Evolutionary conservation across 1,140 invertebrate genomes (phyloP).

Genomic region (Agrilus planipennis): DNA sequence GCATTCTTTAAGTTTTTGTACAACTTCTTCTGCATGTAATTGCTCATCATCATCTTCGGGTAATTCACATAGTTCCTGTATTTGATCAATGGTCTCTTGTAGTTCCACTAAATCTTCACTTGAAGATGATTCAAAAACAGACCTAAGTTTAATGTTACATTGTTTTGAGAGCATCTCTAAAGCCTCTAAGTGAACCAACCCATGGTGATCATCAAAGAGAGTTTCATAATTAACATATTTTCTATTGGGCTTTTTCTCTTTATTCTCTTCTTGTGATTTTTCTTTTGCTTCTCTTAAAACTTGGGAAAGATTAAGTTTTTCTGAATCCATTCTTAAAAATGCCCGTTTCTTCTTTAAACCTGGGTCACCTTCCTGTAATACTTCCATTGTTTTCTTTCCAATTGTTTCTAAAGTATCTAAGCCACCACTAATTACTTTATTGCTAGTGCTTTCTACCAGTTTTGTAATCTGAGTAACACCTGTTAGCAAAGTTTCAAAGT

Average conservation of each 20-base stretch:
- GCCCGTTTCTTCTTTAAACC: slow-evolving; percentile 72
- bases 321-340: slow-evolving; percentile 50
- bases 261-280: slow-evolving; percentile 57
- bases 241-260: slow-evolving; percentile 46
- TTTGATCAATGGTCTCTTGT: slow-evolving; percentile 66
- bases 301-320: slow-evolving; percentile 49
- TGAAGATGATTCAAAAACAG: slow-evolving; percentile 41
- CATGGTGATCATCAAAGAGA: slow-evolving; percentile 81
- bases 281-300: slow-evolving; percentile 74
- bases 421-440: slow-evolving; percentile 68
- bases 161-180: slow-evolving; percentile 81
- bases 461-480: slow-evolving; percentile 53
- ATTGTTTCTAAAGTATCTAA: slow-evolving; percentile 82
- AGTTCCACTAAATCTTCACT: slow-evolving; percentile 48
- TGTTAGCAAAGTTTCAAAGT: slow-evolving; percentile 52
- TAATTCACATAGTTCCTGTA: slow-evolving; percentile 66
- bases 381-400: slow-evolving; percentile 88
- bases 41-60: slow-evolving; percentile 55
- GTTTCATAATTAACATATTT: slow-evolving; percentile 63
- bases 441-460: slow-evolving; percentile 60
- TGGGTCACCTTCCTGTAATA: slow-evolving; percentile 81
- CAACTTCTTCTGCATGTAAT: slow-evolving; percentile 34
- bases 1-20: slow-evolving; percentile 30
- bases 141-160: slow-evolving; percentile 61
- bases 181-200: slow-evolving; percentile 78